Conservation (phyloP, 2,797 vertebrate genomes). For the Epinephelus coioides region DNA sequence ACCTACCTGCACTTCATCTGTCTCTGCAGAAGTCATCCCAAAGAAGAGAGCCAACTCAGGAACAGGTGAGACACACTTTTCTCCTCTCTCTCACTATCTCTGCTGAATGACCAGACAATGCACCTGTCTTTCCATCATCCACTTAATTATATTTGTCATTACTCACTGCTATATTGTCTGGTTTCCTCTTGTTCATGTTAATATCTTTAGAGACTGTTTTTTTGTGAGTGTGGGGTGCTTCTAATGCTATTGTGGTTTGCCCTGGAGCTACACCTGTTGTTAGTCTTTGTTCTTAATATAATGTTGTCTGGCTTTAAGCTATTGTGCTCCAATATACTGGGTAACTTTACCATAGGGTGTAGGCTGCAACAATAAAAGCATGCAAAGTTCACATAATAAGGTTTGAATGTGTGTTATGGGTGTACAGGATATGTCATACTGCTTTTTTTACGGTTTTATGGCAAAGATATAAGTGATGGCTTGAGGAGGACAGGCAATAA, state of each 20-base stretch:
- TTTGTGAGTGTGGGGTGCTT: conserved; percentile 8
- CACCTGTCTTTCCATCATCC: conserved; percentile 5
- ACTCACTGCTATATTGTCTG: background rate
- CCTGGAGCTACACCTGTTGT: conserved; percentile 6
- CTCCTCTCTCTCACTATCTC: background rate
- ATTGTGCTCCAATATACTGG: conserved; percentile 22
- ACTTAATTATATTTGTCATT: background rate
- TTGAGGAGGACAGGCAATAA: background rate
- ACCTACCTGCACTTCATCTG: conserved; percentile 59
- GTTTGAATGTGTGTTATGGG: conserved; percentile 18
- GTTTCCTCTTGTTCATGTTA: background rate
- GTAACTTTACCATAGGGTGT: conserved; percentile 38
- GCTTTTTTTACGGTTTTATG: conserved; percentile 12
- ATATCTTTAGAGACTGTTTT: background rate
- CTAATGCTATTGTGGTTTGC: conserved; percentile 19
- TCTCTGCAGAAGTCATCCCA: conserved; percentile 79
- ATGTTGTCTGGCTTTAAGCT: conserved; percentile 9
- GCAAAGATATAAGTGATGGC: background rate
- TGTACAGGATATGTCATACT: background rate
- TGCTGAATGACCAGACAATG: background rate
- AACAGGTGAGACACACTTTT: conserved; percentile 72
- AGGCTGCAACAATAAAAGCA: conserved; percentile 32
- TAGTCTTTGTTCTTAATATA: conserved; percentile 37
- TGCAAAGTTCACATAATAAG: conserved; percentile 17
- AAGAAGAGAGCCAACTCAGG: conserved; percentile 84